Conservation (phyloP, 2,888 invertebrate species). For the Lycaena phlaeas region DNA sequence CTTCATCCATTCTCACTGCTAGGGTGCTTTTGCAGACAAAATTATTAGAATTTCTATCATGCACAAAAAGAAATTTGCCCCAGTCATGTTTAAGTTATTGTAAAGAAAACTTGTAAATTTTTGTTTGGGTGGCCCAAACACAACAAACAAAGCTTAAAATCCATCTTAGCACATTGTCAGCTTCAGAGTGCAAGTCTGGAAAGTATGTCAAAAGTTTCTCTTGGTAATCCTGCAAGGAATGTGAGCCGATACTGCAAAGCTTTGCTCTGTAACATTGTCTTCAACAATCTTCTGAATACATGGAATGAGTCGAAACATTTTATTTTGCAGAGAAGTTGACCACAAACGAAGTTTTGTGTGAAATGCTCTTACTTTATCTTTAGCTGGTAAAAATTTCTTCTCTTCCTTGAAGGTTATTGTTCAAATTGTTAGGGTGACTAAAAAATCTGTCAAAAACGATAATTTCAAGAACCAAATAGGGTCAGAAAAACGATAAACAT, state of each 20-base stretch:
- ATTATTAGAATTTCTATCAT: too few relatives aligned
- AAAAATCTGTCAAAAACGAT: conserved; percentile 7
- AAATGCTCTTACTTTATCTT: conserved; percentile 15
- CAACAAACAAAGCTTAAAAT: too few relatives aligned
- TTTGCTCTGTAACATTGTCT: conserved; percentile 23
- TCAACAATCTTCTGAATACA: conserved; percentile 25
- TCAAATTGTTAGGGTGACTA: conserved; percentile 14
- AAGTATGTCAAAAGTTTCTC: conserved; percentile 23
- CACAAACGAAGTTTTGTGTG: conserved; percentile 21
- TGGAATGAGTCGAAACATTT: conserved; percentile 19
- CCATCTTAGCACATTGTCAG: conserved; percentile 27
- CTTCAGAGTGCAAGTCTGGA: conserved; percentile 21
- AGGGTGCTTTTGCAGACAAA: too few relatives aligned
- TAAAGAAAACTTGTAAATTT: too few relatives aligned
- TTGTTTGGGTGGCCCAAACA: too few relatives aligned
- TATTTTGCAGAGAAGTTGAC: conserved; percentile 24
- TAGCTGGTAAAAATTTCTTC: conserved; percentile 14
- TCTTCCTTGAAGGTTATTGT: conserved; percentile 13
- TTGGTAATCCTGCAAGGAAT: conserved; percentile 26
- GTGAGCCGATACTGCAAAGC: too few relatives aligned
- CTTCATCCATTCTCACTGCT: too few relatives aligned
- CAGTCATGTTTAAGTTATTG: too few relatives aligned
- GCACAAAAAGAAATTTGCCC: too few relatives aligned
- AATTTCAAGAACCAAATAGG: too few relatives aligned
- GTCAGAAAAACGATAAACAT: too few relatives aligned